Evolutionary conservation across 2,888 invertebrate species (phyloP).

Genomic region (Xestia xanthographa): DNA sequence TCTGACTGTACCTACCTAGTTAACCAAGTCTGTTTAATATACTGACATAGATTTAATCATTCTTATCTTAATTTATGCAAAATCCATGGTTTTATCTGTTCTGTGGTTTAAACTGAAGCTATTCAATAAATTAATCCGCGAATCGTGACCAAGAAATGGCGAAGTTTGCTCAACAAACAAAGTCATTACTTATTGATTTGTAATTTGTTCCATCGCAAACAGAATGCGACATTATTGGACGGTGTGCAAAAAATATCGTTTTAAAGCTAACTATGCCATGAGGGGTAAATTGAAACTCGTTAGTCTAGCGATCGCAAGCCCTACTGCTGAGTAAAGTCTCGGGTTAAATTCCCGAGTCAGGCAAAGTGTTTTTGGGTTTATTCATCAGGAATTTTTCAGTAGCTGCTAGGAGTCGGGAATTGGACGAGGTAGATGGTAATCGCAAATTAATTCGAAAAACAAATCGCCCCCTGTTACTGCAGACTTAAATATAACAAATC

Average conservation of each 20-base stretch:
- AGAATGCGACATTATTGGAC: constrained; percentile 5
- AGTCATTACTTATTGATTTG: constrained; percentile 55
- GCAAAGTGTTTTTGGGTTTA: not conserved
- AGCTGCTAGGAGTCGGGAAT: not conserved
- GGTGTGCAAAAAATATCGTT: constrained; percentile 13
- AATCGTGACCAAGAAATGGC: constrained; percentile 44
- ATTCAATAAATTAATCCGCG: constrained; percentile 13
- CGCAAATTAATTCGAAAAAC: not conserved
- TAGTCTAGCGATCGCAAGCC: not conserved
- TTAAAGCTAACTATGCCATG: not conserved
- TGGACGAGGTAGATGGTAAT: not conserved
- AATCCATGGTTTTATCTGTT: not conserved
- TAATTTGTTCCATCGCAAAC: constrained; percentile 45
- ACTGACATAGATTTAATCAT: not conserved
- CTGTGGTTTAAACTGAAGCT: not conserved
- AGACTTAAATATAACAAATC: not conserved
- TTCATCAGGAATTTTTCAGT: not conserved
- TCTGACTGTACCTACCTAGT: not conserved
- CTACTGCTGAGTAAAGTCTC: no score
- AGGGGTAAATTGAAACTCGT: not conserved
- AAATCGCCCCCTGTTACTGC: not conserved
- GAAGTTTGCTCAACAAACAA: constrained; percentile 44
- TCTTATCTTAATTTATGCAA: constrained; percentile 20
- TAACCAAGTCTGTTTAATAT: not conserved
- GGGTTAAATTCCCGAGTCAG: not conserved